Evolutionary conservation across 2,888 invertebrate species (phyloP).

Genomic region (Sphaerophoria rueppellii): DNA sequence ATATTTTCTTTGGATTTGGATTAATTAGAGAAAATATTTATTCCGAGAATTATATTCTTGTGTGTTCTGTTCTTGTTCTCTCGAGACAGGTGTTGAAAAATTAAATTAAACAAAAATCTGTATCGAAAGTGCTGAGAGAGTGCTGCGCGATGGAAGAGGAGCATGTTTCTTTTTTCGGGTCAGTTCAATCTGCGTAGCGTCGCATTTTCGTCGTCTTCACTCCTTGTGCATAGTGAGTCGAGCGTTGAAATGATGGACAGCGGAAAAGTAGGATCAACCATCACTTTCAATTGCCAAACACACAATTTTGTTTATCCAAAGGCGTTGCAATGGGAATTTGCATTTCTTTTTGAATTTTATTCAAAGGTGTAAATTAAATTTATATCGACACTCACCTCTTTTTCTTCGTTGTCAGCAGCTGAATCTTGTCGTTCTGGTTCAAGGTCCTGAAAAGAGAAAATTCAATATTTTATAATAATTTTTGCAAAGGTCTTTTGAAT

Average conservation of each 20-base stretch:
- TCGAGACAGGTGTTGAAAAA: slow-evolving; percentile 43
- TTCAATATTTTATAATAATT: slow-evolving; percentile 10
- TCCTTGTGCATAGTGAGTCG: not conserved
- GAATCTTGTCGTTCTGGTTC: slow-evolving; percentile 87
- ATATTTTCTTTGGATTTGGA: slow-evolving; percentile 59
- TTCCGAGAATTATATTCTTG: slow-evolving; percentile 9
- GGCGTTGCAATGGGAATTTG: slow-evolving; percentile 60
- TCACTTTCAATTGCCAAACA: slow-evolving; percentile 52
- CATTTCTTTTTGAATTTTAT: slow-evolving; percentile 30
- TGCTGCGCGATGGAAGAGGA: not conserved
- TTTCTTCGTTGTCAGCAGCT: slow-evolving; percentile 83
- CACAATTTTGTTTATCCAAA: slow-evolving; percentile 37
- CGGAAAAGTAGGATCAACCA: slow-evolving; percentile 21
- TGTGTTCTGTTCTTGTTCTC: slow-evolving; percentile 11
- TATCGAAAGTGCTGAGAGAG: slow-evolving; percentile 60
- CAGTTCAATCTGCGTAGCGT: slow-evolving; percentile 30
- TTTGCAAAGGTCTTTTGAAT: slow-evolving; percentile 12
- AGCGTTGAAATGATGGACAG: slow-evolving; percentile 35
- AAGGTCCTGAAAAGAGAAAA: slow-evolving; percentile 84
- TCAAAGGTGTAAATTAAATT: slow-evolving; percentile 47
- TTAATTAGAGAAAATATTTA: slow-evolving; percentile 54
- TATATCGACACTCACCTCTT: slow-evolving; percentile 82
- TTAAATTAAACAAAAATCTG: slow-evolving; percentile 49
- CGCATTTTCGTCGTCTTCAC: slow-evolving; percentile 18
- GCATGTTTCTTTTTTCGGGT: slow-evolving; percentile 48